Conservation (phyloP, 1,140 invertebrate genomes). For the Cydia fagiglandana region DNA sequence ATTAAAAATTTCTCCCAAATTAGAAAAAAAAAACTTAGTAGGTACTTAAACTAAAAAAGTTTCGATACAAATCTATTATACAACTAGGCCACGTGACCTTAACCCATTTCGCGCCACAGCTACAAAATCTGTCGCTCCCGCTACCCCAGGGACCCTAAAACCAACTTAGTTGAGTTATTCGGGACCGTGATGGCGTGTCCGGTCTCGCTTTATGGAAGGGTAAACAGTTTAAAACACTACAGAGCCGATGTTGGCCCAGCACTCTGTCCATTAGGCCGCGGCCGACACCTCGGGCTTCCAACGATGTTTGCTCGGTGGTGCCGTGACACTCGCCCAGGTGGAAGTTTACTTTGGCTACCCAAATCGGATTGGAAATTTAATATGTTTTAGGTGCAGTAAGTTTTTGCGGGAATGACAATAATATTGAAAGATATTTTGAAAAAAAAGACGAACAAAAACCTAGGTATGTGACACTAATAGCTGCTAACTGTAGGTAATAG, state of each 20-base stretch:
- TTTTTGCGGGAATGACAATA: background rate
- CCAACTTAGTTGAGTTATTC: conserved; percentile 3
- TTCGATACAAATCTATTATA: too few relatives aligned
- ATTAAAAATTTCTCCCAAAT: too few relatives aligned
- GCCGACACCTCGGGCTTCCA: conserved; percentile 72
- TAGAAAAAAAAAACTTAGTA: too few relatives aligned
- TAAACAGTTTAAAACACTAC: conserved; percentile 77
- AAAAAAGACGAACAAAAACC: too few relatives aligned
- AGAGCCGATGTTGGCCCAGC: conserved; percentile 70
- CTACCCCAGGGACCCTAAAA: background rate
- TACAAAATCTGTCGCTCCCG: too few relatives aligned
- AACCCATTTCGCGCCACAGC: too few relatives aligned
- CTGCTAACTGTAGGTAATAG: too few relatives aligned
- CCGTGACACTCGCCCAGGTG: conserved; percentile 58
- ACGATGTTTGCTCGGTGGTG: conserved; percentile 68
- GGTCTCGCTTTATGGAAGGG: conserved; percentile 71
- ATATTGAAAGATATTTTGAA: too few relatives aligned
- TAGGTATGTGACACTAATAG: too few relatives aligned
- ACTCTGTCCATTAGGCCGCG: conserved; percentile 73
- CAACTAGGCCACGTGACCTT: too few relatives aligned
- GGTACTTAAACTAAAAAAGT: too few relatives aligned
- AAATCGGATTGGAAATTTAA: conserved; percentile 49
- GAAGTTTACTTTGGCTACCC: conserved; percentile 66
- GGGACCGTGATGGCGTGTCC: conserved; percentile 45
- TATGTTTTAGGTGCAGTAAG: conserved; percentile 33